Percentiles rank a stretch among this genome's conserved stretches.
Conservation (phyloP, 2,888 invertebrate genomes). For the Nomada fucata region DNA sequence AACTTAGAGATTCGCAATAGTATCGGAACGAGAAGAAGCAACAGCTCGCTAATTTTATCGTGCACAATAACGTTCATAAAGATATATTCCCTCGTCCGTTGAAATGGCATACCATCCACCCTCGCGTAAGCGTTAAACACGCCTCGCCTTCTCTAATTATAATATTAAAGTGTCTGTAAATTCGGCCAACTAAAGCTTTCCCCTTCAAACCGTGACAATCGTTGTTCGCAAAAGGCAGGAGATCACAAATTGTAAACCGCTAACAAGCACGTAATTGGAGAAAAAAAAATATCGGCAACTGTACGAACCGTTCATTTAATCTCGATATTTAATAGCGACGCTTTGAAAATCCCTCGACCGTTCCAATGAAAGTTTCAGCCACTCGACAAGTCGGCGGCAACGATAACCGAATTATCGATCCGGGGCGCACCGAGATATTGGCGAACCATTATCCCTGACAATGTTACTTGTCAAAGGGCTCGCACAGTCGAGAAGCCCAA, state of each 20-base stretch:
- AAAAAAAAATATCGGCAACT: not conserved
- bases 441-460: not conserved
- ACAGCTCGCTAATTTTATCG: too few species aligned
- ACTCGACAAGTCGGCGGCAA: not conserved
- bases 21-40: too few species aligned
- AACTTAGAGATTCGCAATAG: too few species aligned
- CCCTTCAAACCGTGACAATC: not conserved
- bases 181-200: too few species aligned
- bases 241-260: not conserved
- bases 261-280: not conserved
- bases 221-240: not conserved
- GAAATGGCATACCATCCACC: too few species aligned
- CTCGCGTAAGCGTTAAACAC: too few species aligned
- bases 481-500: too few species aligned
- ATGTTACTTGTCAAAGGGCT: not conserved
- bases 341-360: not conserved
- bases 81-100: too few species aligned
- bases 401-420: slow-evolving; percentile 6
- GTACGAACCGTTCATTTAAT: slow-evolving; percentile 1
- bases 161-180: too few species aligned
- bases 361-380: slow-evolving; percentile 2
- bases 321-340: not conserved
- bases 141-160: too few species aligned
- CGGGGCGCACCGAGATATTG: not conserved
- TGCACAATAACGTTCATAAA: too few species aligned